phyloP scores from a whole-genome alignment of 2,113 vertebrate species.

The Halichoerus grypus region DNA sequence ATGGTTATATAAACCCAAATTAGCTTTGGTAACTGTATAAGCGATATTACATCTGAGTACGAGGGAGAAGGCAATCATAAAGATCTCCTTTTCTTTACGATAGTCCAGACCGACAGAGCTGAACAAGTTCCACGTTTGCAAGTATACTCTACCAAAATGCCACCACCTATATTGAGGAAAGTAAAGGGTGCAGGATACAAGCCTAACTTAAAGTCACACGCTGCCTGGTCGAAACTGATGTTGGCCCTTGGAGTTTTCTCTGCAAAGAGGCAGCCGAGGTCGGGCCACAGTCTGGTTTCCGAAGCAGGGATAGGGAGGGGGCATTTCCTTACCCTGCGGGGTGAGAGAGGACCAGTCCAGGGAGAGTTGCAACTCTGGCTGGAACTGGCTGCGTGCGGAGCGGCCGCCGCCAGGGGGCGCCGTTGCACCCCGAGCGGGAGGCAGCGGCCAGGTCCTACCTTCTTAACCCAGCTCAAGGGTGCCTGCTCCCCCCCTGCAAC shows the following conservation, averaged over 20 bases:
- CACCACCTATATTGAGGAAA: background rate
- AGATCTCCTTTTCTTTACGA: background rate
- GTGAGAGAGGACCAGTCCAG: background rate
- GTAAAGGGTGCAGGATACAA: background rate
- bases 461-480: no score
- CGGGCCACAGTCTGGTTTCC: background rate
- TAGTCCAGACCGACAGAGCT: background rate
- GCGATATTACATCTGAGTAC: background rate
- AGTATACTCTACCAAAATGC: background rate
- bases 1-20: background rate
- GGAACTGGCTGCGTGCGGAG: accelerated
- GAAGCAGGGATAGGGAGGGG: background rate
- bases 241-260: background rate
- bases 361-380: accelerated
- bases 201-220: background rate
- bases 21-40: background rate
- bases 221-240: background rate
- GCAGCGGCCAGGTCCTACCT: accelerated
- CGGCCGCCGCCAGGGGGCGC: constrained; percentile 30
- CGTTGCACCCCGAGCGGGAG: background rate
- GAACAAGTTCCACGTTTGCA: background rate
- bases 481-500: background rate
- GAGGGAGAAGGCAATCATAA: background rate
- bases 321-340: background rate
- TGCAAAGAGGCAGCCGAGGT: background rate